Evolutionary conservation across 1,140 invertebrate genomes (phyloP).

Genomic region (Pollicipes pollicipes): DNA sequence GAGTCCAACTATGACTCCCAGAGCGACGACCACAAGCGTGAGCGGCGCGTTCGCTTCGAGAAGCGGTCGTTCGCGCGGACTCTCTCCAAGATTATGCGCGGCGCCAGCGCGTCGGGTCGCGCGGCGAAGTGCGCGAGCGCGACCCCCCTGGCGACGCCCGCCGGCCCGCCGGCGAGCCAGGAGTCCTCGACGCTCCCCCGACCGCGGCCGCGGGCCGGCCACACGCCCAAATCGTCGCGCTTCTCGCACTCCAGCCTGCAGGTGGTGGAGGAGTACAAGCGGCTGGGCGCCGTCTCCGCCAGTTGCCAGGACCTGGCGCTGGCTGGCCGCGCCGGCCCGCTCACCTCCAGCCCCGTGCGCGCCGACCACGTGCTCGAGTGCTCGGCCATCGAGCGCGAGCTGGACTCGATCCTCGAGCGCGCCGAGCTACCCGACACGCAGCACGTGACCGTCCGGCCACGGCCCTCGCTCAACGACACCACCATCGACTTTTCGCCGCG

Average conservation of each 20-base stretch:
- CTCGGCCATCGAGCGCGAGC: constrained; percentile 1
- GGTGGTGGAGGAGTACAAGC: background rate
- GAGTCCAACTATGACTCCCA: constrained; percentile 16
- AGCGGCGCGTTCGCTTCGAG: background rate
- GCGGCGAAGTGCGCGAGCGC: background rate
- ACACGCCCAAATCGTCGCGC: background rate
- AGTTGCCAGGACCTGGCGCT: background rate
- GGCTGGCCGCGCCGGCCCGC: background rate
- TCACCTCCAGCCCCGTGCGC: background rate
- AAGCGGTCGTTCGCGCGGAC: background rate
- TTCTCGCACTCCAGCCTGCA: background rate
- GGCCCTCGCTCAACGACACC: background rate
- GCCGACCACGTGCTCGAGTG: constrained; percentile 1
- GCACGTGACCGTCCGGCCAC: background rate
- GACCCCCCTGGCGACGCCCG: background rate
- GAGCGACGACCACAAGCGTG: constrained; percentile 8
- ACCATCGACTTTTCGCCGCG: background rate
- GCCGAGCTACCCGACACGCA: background rate
- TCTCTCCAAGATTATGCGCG: background rate
- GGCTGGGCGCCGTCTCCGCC: background rate
- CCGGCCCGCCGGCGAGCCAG: background rate
- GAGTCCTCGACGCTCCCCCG: background rate
- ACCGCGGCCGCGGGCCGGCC: background rate
- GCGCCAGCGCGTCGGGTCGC: background rate
- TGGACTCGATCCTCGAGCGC: constrained; percentile 2